These are phyloP conservation scores for Drosophila subquinaria DNA, from an alignment of 2,888 invertebrate species.

Conservation along the genomic window DNA sequence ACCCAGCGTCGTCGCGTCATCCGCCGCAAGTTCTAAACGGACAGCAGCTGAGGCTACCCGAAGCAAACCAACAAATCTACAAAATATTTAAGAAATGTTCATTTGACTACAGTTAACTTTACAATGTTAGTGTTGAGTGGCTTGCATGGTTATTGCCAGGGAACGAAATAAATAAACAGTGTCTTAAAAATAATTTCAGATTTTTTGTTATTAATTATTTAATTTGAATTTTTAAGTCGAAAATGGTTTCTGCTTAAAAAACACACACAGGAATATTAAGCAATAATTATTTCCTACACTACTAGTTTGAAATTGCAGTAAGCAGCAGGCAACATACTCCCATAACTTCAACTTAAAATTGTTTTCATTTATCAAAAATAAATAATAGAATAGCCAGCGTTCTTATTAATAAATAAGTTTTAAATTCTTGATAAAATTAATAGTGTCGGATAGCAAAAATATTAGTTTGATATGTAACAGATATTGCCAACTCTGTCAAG, in stretches of 20 bases:
- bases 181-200: constrained; percentile 28
- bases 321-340: too few species aligned
- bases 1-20: constrained; percentile 79
- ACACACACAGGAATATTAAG: neutral
- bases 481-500: neutral
- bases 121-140: constrained; percentile 33
- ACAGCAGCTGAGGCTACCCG: constrained; percentile 52
- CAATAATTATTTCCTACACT: too few species aligned
- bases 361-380: too few species aligned
- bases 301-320: too few species aligned
- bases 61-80: constrained; percentile 23
- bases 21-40: constrained; percentile 74
- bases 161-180: constrained; percentile 57
- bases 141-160: constrained; percentile 53
- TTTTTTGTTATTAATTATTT: neutral
- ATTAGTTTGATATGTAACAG: neutral
- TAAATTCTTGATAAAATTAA: neutral
- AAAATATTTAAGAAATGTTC: constrained; percentile 27
- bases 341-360: too few species aligned
- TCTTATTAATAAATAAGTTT: too few species aligned
- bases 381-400: too few species aligned
- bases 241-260: neutral
- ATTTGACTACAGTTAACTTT: constrained; percentile 22
- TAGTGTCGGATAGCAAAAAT: neutral
- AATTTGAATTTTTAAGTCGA: neutral